Base-by-base conservation (phyloP, 2,113 vertebrate genomes). In the Myrmophylax atrothorax region DNA sequence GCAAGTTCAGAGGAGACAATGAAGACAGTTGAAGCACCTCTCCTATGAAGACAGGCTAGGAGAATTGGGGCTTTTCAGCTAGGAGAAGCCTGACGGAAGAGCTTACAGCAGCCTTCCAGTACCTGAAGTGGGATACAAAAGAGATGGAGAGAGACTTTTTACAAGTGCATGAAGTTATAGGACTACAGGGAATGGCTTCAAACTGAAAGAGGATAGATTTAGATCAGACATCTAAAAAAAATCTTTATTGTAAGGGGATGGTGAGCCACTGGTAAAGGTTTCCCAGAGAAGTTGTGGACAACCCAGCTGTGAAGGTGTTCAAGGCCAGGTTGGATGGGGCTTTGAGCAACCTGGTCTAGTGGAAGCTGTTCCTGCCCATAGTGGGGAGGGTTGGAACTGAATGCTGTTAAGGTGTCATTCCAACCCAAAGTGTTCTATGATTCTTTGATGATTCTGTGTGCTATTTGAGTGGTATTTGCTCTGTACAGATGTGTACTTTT, bases 1-100 rank as follows among this genome's bases (percentile, higher is more conserved):
- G 7, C 0, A 1, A 24, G 13, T 38, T 52, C 3, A 1, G 42
- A 60, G 60, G 8, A 53, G 18, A 12, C 28, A 19, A n/a, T 19
- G 37, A 46, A 38, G 15, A 38, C 18, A 4, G 37, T 19, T 66
- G 77, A 52, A 66, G 5, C 6, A 58, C 26, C 18, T 37, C 11
- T 49, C 42, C 44, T 59, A 12, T 20, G 13, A 40, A 50, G 31
- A 35, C 12, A 58, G 31, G 59, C 14, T 58, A 33, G 33, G 12
- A 37, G 9, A 67, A 4, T 16, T 33, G 10, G 17, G 49, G 9
- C 4, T 74, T 74, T 74, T 52, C 37, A 74, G 11, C 12, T 9
- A 52, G 44, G 22, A 38, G 46, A 66, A 50, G 6, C 7, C 1
- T 60, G 18, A 38, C 23, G 38, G 23, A 75, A 60, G 18, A 52